phyloP scores from a whole-genome alignment of 2,888 invertebrate genomes.

The Acrobasis repandana region DNA sequence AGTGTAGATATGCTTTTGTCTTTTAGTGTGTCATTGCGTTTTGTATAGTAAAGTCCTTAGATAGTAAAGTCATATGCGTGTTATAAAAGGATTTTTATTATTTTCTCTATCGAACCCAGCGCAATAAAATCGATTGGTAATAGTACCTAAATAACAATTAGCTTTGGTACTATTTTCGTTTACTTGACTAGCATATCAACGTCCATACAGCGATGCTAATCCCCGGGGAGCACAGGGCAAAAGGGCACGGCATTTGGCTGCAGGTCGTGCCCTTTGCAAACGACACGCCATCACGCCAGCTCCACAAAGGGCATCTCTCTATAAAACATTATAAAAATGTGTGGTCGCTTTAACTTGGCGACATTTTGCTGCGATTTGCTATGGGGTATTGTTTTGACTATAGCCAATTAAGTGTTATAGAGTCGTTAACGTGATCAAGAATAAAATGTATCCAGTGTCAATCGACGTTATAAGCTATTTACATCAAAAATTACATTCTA shows the following conservation, averaged over 20 bases:
- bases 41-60: too few species aligned
- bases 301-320: slow-evolving; percentile 62
- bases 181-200: not conserved
- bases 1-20: too few species aligned
- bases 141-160: not conserved
- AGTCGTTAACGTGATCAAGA: too few species aligned
- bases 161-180: not conserved
- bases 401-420: not conserved
- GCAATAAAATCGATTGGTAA: too few species aligned
- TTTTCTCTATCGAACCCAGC: too few species aligned
- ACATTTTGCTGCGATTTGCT: slow-evolving; percentile 51
- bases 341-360: slow-evolving; percentile 54
- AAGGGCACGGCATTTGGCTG: slow-evolving; percentile 72
- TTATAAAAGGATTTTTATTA: too few species aligned
- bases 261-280: slow-evolving; percentile 66
- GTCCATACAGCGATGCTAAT: slow-evolving; percentile 7
- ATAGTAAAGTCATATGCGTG: too few species aligned
- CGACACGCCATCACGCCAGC: slow-evolving; percentile 41
- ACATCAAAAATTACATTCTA: too few species aligned
- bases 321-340: slow-evolving; percentile 51
- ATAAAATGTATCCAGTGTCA: too few species aligned
- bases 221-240: slow-evolving; percentile 48
- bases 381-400: not conserved
- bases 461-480: too few species aligned
- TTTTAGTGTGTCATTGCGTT: too few species aligned